Conservation (phyloP, 35 echinoderm and acorn worm species). For the Acanthaster planci region DNA sequence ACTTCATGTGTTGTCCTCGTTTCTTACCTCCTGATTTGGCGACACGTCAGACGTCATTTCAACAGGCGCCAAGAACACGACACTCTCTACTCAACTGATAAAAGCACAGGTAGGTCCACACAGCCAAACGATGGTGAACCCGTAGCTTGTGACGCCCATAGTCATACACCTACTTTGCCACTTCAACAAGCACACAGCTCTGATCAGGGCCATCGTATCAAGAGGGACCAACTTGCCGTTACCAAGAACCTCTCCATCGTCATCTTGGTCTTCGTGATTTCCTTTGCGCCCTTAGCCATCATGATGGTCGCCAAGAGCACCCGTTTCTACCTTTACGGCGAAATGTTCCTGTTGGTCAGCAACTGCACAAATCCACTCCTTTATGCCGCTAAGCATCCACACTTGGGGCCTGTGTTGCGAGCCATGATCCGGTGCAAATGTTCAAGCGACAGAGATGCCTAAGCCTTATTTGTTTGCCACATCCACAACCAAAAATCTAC, state of each 20-base stretch:
- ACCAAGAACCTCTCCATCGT: slow-evolving; percentile 18
- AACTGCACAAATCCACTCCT: slow-evolving; percentile 5
- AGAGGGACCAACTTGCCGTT: not conserved
- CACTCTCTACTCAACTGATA: not conserved
- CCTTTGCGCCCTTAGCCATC: not conserved
- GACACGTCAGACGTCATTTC: slow-evolving; percentile 57
- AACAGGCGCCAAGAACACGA: not conserved
- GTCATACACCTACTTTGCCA: not conserved
- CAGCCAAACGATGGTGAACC: too few relatives aligned
- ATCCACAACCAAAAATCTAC: too few relatives aligned
- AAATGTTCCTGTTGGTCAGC: not conserved
- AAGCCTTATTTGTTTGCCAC: too few relatives aligned
- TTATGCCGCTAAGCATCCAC: slow-evolving; percentile 27
- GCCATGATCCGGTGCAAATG: slow-evolving; percentile 3
- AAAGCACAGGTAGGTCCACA: too few relatives aligned
- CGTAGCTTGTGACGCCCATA: not conserved
- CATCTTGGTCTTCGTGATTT: not conserved
- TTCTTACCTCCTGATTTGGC: slow-evolving; percentile 64
- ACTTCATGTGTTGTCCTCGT: slow-evolving; percentile 60
- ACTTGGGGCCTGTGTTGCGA: slow-evolving; percentile 13
- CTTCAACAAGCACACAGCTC: not conserved
- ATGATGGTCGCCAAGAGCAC: slow-evolving; percentile 4
- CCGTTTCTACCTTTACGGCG: not conserved
- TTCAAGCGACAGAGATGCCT: too few relatives aligned
- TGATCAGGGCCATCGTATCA: not conserved